phyloP scores from a whole-genome alignment of 2,888 invertebrate genomes.

The Scaptomyza cyrtandrae region DNA sequence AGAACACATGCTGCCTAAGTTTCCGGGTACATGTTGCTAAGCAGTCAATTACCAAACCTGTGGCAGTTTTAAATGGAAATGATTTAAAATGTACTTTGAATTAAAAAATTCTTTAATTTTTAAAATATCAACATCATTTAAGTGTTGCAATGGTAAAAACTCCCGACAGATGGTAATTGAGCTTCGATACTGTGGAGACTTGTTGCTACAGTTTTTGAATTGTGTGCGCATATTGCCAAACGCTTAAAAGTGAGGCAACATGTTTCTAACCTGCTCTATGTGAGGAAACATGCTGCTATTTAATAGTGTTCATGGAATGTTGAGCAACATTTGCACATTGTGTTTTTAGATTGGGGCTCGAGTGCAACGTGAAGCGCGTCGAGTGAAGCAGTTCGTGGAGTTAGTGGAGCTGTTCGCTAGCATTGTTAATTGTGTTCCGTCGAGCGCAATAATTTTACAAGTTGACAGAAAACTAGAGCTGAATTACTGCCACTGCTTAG shows the following conservation, averaged over 20 bases:
- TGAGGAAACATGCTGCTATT: slow-evolving; percentile 14
- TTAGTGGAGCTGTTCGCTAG: slow-evolving; percentile 53
- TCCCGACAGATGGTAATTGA: neutral
- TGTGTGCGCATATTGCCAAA: neutral
- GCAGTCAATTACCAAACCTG: neutral
- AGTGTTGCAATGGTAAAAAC: neutral
- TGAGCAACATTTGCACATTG: slow-evolving; percentile 44
- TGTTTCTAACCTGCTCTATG: slow-evolving; percentile 8
- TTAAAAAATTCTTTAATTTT: no score
- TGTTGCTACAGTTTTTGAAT: slow-evolving; percentile 5
- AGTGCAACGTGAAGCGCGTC: slow-evolving; percentile 59
- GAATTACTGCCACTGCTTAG: slow-evolving; percentile 40
- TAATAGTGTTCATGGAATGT: slow-evolving; percentile 23
- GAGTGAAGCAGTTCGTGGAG: slow-evolving; percentile 57
- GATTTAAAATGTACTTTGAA: neutral
- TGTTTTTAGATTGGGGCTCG: slow-evolving; percentile 59
- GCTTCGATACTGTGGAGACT: neutral
- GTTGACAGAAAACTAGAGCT: slow-evolving; percentile 43
- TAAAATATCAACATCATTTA: no score
- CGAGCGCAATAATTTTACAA: slow-evolving; percentile 57
- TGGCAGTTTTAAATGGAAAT: no score
- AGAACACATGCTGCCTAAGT: neutral
- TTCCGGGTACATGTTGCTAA: neutral
- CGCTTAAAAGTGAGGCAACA: neutral
- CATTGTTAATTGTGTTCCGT: slow-evolving; percentile 52